Percentiles rank a stretch among this genome's conserved stretches.
Evolutionary conservation across 2,113 vertebrate genomes (phyloP).

Genomic region (Erythrocebus patas): DNA sequence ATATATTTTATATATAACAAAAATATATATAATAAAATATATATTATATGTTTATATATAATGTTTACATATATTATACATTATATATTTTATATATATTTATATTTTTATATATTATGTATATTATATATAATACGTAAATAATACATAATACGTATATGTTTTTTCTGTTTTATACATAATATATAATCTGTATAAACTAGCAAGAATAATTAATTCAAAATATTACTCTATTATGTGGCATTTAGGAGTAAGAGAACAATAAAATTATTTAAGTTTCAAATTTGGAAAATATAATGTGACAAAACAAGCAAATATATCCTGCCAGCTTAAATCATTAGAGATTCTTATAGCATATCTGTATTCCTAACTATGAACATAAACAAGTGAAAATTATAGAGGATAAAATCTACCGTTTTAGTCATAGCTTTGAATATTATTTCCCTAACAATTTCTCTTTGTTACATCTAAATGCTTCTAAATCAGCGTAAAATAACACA

Average conservation of each 20-base stretch:
- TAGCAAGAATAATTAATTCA: background rate
- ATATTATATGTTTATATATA: no score
- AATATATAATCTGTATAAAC: background rate
- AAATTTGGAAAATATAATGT: background rate
- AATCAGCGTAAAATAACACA: background rate
- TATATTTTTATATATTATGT: no score
- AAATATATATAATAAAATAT: no score
- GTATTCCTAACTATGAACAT: background rate
- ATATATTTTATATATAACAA: no score
- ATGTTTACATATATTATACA: no score
- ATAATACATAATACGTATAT: no score
- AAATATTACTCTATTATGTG: background rate
- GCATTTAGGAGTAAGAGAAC: background rate
- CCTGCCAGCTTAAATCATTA: background rate
- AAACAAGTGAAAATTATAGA: background rate
- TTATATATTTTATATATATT: no score
- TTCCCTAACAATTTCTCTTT: background rate
- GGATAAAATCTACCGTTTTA: background rate
- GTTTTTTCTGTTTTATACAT: no score
- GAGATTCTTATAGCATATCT: background rate
- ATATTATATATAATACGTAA: no score
- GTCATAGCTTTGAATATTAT: background rate
- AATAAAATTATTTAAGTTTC: background rate
- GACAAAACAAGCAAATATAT: background rate
- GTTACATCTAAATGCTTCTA: slow-evolving; percentile 8